Base-by-base conservation (phyloP, 2,888 invertebrate genomes). In the Drosophila paranaensis region DNA sequence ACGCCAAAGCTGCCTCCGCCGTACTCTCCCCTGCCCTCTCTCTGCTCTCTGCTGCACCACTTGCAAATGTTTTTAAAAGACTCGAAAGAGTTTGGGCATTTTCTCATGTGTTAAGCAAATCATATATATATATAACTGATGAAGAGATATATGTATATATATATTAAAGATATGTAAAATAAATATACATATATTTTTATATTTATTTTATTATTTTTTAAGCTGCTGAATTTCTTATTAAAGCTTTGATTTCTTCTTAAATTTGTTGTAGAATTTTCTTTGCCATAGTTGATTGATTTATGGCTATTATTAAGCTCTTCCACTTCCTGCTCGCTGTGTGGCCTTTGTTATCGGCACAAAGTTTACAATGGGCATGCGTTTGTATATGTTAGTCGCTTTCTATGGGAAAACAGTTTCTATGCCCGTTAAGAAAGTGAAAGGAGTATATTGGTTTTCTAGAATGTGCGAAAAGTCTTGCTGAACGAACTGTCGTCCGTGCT, bases 371-470 rank as follows among this genome's bases (percentile, higher is more conserved):
- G 37, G 6, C 39, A 11, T 11, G 40, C 40, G 37, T 8, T 54
- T n/a, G 35, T 39, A 37, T 74, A 45, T 43, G 33, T 48, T n/a
- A 27, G 45, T 27, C 33, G 25, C 37, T 39, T 42, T 6, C 14
- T 27, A 54, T 37, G 8, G 40, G 16, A n/a, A 64, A 60, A 71
- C 63, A 57, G 50, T 71, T 71, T 67, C 11, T 2, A 33, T 50
- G 6, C 16, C 3, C n/a, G 46, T 1, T 46, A 5, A 46, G 6
- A 6, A 1, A 11, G 11, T 11, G 6, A 11, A 6, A 11, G 0
- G 33, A 30, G 48, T 11, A 16, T 50, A 33, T 50, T 33, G 30
- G 30, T 0, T 27, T 46, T 6, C 2, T 20, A n/a, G 0, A 6
- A 39, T 39, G 37, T 39, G 13, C 20, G 20, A 20, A 20, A 20